Conservation (phyloP, 2,888 invertebrate genomes). For the Atherix ibis region DNA sequence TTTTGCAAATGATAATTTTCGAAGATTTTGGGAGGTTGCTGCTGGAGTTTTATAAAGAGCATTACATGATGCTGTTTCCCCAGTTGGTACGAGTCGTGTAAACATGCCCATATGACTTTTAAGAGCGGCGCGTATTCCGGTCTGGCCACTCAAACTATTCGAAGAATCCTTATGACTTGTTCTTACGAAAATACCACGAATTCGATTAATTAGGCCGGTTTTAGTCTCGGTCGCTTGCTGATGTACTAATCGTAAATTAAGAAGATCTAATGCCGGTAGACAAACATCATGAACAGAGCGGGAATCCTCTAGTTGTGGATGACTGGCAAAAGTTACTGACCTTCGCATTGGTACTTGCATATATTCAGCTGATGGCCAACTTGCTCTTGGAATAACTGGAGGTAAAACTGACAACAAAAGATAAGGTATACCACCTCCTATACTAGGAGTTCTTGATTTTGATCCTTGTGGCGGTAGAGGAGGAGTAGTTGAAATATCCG, state of each 20-base stretch:
- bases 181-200: slow-evolving; percentile 46
- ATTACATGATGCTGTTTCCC: slow-evolving; percentile 46
- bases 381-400: slow-evolving; percentile 58
- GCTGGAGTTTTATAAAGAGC: slow-evolving; percentile 33
- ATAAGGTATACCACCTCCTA: slow-evolving; percentile 53
- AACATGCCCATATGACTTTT: slow-evolving; percentile 57
- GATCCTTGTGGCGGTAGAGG: slow-evolving; percentile 10
- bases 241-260: slow-evolving; percentile 38
- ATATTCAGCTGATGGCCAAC: slow-evolving; percentile 60
- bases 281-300: slow-evolving; percentile 22
- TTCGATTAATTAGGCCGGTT: slow-evolving; percentile 37
- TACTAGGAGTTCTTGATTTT: slow-evolving; percentile 42
- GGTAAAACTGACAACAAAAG: slow-evolving; percentile 55
- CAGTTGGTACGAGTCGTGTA: slow-evolving; percentile 49
- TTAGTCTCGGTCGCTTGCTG: slow-evolving; percentile 39
- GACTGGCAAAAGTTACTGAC: slow-evolving; percentile 49
- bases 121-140: slow-evolving; percentile 49
- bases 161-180: slow-evolving; percentile 54
- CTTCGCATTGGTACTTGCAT: slow-evolving; percentile 40
- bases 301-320: slow-evolving; percentile 44
- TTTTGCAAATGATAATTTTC: slow-evolving; percentile 39
- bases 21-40: slow-evolving; percentile 17
- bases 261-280: slow-evolving; percentile 42
- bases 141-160: slow-evolving; percentile 35
- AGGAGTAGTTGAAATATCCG: slow-evolving; percentile 15